Evolutionary conservation across 2,113 vertebrate genomes (phyloP).

Genomic region (Microcebus griseorufus): DNA sequence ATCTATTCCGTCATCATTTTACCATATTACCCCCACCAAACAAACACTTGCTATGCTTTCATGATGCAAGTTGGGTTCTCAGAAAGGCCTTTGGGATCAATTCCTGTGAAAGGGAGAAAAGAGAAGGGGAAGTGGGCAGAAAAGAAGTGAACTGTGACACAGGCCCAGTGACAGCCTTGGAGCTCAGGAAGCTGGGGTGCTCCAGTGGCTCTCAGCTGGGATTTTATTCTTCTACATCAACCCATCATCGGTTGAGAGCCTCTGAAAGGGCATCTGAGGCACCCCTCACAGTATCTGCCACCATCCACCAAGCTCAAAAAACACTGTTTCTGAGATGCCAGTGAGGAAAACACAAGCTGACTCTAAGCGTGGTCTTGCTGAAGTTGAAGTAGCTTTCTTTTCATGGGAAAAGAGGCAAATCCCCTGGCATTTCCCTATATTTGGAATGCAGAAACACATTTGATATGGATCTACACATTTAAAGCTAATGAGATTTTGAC

Average conservation of each 20-base stretch:
- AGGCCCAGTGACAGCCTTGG: not conserved
- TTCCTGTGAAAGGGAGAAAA: fast-evolving
- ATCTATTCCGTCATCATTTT: not conserved
- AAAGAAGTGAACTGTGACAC: not conserved
- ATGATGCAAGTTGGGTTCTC: not conserved
- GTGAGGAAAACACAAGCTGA: not conserved
- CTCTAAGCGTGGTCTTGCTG: not conserved
- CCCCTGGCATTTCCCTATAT: not conserved
- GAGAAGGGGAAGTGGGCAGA: not conserved
- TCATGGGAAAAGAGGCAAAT: not conserved
- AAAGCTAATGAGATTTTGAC: not conserved
- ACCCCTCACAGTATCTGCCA: fast-evolving
- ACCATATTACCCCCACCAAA: not conserved
- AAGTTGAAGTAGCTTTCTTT: not conserved
- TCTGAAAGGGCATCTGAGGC: not conserved
- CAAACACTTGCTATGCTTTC: not conserved
- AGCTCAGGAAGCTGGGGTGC: not conserved
- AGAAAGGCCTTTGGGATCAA: not conserved
- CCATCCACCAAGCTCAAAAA: too few relatives aligned
- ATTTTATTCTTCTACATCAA: not conserved
- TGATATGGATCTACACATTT: not conserved
- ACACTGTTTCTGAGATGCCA: not conserved
- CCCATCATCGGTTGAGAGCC: not conserved
- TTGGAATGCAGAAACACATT: not conserved
- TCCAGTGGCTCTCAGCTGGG: not conserved